These are phyloP conservation scores for Dinocampus coccinellae DNA, from an alignment of 2,888 invertebrate genomes.

Conservation along the genomic window DNA sequence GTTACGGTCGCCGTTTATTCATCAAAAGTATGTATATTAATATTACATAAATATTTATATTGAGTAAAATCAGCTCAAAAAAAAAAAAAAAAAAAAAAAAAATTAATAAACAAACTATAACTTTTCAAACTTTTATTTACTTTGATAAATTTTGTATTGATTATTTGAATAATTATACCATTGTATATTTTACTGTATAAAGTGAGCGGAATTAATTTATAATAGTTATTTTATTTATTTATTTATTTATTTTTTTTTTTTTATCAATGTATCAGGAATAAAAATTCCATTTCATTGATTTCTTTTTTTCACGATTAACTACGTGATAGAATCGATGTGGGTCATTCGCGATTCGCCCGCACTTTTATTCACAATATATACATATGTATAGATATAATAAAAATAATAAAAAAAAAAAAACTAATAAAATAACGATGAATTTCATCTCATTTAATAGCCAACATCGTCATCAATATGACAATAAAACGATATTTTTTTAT, in stretches of 20 bases:
- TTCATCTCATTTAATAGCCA: background rate
- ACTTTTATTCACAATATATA: background rate
- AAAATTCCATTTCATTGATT: background rate
- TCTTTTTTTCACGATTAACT: background rate
- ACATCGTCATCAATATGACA: background rate
- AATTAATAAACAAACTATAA: no score
- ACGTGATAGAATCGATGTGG: background rate
- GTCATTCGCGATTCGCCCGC: background rate
- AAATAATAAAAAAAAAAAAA: no score
- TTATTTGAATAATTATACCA: background rate
- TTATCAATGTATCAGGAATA: background rate
- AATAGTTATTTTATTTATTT: no score
- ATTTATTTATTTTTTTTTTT: no score
- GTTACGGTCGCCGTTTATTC: slow-evolving; percentile 34
- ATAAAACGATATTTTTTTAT: slow-evolving; percentile 11
- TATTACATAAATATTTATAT: no score
- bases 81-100: no score
- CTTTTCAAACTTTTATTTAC: background rate
- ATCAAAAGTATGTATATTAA: slow-evolving; percentile 44
- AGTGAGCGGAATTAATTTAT: background rate
- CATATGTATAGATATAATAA: background rate
- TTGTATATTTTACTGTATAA: background rate
- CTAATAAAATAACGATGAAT: background rate
- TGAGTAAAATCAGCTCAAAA: no score
- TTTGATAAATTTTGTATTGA: background rate